phyloP scores from a whole-genome alignment of 2,888 invertebrate genomes.

The Atethmia centrago region DNA sequence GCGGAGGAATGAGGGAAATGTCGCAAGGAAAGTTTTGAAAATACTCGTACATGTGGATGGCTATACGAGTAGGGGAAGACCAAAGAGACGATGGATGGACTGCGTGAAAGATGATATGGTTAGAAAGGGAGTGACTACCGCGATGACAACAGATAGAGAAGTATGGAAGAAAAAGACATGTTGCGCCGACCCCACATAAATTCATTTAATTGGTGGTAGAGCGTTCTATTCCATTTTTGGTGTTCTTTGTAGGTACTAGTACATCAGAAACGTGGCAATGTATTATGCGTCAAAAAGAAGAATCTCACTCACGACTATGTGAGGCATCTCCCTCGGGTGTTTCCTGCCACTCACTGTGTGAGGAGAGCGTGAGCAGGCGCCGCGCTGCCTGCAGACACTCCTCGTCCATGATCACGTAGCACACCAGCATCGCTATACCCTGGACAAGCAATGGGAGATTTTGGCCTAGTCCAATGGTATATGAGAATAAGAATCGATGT shows the following conservation, averaged over 20 bases:
- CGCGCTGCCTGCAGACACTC: constrained; percentile 86
- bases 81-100: too few species aligned
- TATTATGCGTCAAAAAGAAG: not conserved
- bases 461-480: not conserved
- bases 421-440: constrained; percentile 91
- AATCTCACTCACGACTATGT: constrained; percentile 91
- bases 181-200: too few species aligned
- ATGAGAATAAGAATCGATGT: not conserved
- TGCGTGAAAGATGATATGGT: too few species aligned
- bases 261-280: too few species aligned
- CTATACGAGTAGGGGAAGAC: too few species aligned
- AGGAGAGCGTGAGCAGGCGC: constrained; percentile 78
- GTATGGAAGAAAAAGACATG: too few species aligned
- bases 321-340: constrained; percentile 91
- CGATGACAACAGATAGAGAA: too few species aligned
- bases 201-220: too few species aligned
- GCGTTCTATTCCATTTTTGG: not conserved
- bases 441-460: constrained; percentile 66
- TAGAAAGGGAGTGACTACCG: too few species aligned
- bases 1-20: too few species aligned
- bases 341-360: constrained; percentile 86
- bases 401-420: constrained; percentile 91
- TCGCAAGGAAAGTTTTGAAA: too few species aligned
- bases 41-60: too few species aligned
- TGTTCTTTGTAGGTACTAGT: not conserved